These are phyloP conservation scores for Saturnia japonica DNA, from an alignment of 2,888 invertebrate species.

Conservation along the genomic window DNA sequence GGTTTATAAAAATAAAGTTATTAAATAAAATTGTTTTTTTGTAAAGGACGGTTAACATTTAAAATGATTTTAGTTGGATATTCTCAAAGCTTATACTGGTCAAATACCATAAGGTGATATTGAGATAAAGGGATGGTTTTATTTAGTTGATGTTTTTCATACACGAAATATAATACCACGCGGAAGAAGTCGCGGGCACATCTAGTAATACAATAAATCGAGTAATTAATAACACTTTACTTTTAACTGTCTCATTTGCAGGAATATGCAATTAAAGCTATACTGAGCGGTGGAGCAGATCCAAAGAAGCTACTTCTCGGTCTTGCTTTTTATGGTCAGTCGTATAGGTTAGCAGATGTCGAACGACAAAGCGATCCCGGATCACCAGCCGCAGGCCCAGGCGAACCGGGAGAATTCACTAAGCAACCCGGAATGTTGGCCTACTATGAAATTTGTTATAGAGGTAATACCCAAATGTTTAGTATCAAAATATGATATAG, in stretches of 20 bases:
- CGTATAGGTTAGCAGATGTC: constrained; percentile 84
- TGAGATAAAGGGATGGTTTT: too few species aligned
- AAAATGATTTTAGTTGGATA: too few species aligned
- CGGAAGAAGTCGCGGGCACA: too few species aligned
- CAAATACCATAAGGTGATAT: too few species aligned
- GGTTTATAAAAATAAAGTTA: too few species aligned
- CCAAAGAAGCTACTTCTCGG: constrained; percentile 90
- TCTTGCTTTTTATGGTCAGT: constrained; percentile 93
- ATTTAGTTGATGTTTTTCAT: too few species aligned
- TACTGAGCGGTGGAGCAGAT: constrained; percentile 88
- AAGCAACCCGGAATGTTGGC: constrained; percentile 94
- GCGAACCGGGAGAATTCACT: constrained; percentile 90
- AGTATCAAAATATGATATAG: neutral
- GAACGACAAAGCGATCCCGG: constrained; percentile 78
- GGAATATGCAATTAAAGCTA: constrained; percentile 91
- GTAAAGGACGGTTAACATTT: too few species aligned
- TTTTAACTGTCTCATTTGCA: constrained; percentile 44
- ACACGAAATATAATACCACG: too few species aligned
- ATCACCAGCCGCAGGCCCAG: constrained; percentile 86
- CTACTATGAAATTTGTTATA: constrained; percentile 92
- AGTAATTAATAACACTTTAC: neutral
- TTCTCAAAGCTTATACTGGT: too few species aligned
- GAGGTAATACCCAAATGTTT: constrained; percentile 54
- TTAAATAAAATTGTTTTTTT: too few species aligned
- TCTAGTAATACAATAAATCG: neutral